A percentile compares a stretch with the other conserved stretches of the same genome.
These are phyloP conservation scores for Grus americana DNA, from an alignment of 2,113 vertebrate species.

Conservation along the genomic window DNA sequence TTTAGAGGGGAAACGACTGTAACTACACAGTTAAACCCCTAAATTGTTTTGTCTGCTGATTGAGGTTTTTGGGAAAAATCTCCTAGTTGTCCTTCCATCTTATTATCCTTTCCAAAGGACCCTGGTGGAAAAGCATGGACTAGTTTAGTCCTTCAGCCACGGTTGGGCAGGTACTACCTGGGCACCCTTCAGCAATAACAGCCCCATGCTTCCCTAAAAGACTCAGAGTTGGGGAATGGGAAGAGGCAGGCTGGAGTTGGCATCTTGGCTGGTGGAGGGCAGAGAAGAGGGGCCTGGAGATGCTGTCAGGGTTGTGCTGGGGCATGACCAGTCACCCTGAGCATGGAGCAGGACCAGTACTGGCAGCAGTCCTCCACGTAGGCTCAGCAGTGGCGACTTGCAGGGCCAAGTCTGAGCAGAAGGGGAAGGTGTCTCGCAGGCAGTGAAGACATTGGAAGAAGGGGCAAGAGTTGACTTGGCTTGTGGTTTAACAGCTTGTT, in stretches of 20 bases:
- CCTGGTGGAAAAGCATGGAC: background rate
- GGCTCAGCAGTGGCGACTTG: background rate
- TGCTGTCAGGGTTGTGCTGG: background rate
- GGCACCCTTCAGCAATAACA: background rate
- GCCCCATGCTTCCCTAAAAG: background rate
- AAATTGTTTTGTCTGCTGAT: background rate
- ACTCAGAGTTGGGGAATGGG: background rate
- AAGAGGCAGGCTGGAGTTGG: background rate
- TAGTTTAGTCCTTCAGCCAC: background rate
- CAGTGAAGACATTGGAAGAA: too few species aligned
- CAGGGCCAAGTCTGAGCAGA: too few species aligned
- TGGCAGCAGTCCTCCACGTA: rapidly evolving
- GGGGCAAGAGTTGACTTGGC: too few species aligned
- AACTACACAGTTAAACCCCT: background rate
- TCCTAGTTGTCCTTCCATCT: background rate
- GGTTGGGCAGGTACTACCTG: background rate
- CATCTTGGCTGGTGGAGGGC: background rate
- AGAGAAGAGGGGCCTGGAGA: background rate
- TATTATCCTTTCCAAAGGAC: background rate
- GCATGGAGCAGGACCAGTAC: rapidly evolving
- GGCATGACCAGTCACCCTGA: background rate
- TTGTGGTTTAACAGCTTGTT: too few species aligned
- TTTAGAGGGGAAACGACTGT: background rate
- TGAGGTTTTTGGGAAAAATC: background rate
- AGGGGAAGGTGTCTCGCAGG: too few species aligned